A percentile compares a stretch with the other conserved stretches of the same genome.
Evolutionary conservation across 35 echinoderm and acorn worm species (phyloP).

Genomic region (Lytechinus pictus): DNA sequence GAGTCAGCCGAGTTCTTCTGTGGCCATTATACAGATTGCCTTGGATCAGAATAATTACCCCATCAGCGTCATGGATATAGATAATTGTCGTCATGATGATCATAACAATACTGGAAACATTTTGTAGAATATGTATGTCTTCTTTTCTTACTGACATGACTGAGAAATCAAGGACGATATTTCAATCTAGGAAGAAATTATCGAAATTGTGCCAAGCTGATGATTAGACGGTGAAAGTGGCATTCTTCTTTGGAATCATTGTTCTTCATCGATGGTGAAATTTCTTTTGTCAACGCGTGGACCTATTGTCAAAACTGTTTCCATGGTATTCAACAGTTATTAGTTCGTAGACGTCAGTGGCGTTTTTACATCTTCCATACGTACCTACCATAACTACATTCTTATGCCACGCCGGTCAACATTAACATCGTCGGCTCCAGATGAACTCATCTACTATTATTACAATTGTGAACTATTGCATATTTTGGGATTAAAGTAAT

Average conservation of each 20-base stretch:
- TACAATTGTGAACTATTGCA: too few relatives aligned
- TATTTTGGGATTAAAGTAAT: too few relatives aligned
- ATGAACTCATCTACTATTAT: too few relatives aligned
- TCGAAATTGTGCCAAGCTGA: not conserved
- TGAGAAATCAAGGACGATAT: not conserved
- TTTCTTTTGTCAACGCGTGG: too few relatives aligned
- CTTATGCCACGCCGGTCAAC: too few relatives aligned
- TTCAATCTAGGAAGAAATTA: not conserved
- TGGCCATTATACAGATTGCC: not conserved
- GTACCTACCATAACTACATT: too few relatives aligned
- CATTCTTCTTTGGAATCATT: not conserved
- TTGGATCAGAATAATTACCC: not conserved
- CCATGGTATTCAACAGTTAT: too few relatives aligned
- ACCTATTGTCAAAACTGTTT: too few relatives aligned
- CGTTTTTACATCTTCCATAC: too few relatives aligned
- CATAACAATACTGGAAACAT: not conserved
- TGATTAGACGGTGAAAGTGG: not conserved
- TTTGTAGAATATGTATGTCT: not conserved
- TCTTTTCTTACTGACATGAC: not conserved
- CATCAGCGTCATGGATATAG: not conserved
- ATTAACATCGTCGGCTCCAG: too few relatives aligned
- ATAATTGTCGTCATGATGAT: not conserved
- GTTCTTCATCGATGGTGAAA: too few relatives aligned
- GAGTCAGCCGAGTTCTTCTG: not conserved
- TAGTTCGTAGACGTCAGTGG: too few relatives aligned